phyloP scores from a whole-genome alignment of 2,113 vertebrate genomes.

The Coptodon rendalli region DNA sequence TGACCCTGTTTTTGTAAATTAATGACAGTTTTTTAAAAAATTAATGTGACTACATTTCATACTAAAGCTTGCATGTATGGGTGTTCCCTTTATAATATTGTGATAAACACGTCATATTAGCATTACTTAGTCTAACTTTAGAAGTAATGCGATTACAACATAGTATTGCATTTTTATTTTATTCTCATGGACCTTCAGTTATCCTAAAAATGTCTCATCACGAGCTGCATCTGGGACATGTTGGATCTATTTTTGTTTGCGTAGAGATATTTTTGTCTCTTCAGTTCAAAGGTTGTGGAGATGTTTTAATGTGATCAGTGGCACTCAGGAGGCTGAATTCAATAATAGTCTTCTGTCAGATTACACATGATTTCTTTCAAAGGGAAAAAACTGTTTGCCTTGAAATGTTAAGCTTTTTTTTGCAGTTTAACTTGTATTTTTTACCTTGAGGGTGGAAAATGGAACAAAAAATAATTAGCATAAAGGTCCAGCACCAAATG shows the following conservation, averaged over 20 bases:
- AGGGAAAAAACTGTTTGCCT: background rate
- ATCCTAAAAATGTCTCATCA: background rate
- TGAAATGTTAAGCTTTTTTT: background rate
- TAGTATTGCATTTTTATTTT: background rate
- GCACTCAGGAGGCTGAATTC: background rate
- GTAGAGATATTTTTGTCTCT: slow-evolving; percentile 9
- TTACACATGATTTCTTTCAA: background rate
- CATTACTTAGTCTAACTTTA: background rate
- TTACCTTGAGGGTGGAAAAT: background rate
- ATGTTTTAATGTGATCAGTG: background rate
- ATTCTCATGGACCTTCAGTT: fast-evolving
- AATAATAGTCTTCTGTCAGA: background rate
- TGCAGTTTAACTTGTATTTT: background rate
- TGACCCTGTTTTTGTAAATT: background rate
- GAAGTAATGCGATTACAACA: background rate
- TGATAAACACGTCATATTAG: background rate
- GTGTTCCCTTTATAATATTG: background rate
- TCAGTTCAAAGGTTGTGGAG: background rate
- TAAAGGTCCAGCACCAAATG: background rate
- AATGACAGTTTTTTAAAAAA: fast-evolving
- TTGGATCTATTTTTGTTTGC: slow-evolving; percentile 23
- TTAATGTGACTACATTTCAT: background rate
- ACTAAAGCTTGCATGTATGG: fast-evolving
- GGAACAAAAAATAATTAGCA: background rate
- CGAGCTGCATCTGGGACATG: background rate